A percentile compares a stretch with the other conserved stretches of the same genome.
Evolutionary conservation across 1,140 invertebrate species (phyloP).

Genomic region (Pachyrhynchus sulphureomaculatus): DNA sequence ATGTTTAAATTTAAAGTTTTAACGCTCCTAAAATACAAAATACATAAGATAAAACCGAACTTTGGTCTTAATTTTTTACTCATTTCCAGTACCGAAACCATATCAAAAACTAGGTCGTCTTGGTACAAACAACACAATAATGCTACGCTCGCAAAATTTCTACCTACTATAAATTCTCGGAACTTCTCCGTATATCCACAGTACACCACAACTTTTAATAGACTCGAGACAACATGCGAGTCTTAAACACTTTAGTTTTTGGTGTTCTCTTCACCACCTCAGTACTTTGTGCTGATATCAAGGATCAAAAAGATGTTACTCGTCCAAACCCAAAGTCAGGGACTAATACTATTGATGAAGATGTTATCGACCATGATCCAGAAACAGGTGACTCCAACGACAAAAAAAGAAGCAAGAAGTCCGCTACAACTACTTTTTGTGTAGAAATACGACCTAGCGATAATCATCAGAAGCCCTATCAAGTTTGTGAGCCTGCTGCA

Average conservation of each 20-base stretch:
- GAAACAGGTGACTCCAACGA: not conserved
- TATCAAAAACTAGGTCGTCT: not conserved
- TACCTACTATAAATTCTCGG: not conserved
- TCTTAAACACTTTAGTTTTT: not conserved
- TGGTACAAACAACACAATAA: not conserved
- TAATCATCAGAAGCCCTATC: constrained; percentile 45
- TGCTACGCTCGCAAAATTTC: not conserved
- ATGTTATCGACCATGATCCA: constrained; percentile 12
- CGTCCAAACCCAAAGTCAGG: too few species aligned
- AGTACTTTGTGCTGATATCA: constrained; percentile 14
- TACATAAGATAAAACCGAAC: too few species aligned
- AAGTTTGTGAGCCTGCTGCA: constrained; percentile 44
- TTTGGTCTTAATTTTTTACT: too few species aligned
- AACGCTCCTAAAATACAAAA: too few species aligned
- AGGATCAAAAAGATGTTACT: too few species aligned
- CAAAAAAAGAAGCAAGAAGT: constrained; percentile 44
- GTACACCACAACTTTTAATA: not conserved
- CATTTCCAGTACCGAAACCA: too few species aligned
- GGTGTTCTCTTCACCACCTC: not conserved
- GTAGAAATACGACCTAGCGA: constrained; percentile 48
- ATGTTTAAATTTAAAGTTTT: too few species aligned
- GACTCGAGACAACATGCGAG: constrained; percentile 1
- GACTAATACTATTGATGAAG: not conserved
- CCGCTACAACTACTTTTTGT: constrained; percentile 48
- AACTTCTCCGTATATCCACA: not conserved